Evolutionary conservation across 2,113 vertebrate species (phyloP).

Genomic region (Oncorhynchus masou): DNA sequence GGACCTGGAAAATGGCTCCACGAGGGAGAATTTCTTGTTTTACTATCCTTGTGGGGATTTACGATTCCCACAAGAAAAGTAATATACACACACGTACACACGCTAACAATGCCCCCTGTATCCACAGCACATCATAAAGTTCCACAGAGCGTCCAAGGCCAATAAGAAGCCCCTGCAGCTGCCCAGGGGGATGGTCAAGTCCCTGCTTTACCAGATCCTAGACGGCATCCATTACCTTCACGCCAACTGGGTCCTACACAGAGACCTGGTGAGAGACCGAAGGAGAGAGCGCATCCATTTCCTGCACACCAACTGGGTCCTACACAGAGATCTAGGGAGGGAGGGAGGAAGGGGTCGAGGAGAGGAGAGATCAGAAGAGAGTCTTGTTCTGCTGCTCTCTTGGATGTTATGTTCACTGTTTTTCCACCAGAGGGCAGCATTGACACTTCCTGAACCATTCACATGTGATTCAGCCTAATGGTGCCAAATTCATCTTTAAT

Average conservation of each 20-base stretch:
- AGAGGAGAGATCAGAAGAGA: neutral
- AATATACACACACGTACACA: neutral
- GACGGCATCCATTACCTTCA: constrained; percentile 99
- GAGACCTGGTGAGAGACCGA: constrained; percentile 92
- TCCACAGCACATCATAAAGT: constrained; percentile 98
- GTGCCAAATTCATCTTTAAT: constrained; percentile 4
- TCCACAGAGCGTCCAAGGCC: constrained; percentile 99
- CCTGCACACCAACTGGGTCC: too few species aligned
- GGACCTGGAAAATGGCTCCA: too few species aligned
- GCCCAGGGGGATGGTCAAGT: constrained; percentile 99
- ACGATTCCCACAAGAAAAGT: neutral
- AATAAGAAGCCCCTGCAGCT: constrained; percentile 99
- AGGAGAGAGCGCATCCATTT: too few species aligned
- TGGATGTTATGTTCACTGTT: neutral
- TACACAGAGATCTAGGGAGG: too few species aligned
- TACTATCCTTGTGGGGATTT: too few species aligned
- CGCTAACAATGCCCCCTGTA: constrained; percentile 34
- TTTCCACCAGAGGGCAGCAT: constrained; percentile 58
- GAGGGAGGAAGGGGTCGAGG: neutral
- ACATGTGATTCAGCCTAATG: neutral
- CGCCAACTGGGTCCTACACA: constrained; percentile 99
- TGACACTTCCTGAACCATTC: constrained; percentile 3
- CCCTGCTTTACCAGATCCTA: constrained; percentile 97
- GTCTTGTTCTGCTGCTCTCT: neutral
- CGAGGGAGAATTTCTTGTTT: too few species aligned